Conservation (phyloP, 1,140 invertebrate species). For the Drosophila gunungcola region DNA sequence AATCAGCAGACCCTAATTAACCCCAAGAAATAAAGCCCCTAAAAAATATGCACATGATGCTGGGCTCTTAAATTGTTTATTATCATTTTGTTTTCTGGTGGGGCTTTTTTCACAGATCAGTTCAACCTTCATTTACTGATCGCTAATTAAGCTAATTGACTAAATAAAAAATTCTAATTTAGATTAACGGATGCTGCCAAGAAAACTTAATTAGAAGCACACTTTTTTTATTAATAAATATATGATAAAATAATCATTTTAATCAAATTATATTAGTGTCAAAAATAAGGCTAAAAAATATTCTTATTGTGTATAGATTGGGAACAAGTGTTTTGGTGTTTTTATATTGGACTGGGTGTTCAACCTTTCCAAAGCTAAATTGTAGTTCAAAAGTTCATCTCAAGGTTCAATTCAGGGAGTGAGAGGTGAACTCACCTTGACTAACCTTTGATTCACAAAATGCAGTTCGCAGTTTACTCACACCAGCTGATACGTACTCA, state of each 20-base stretch:
- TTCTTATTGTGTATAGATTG: too few species aligned
- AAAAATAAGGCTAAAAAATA: too few species aligned
- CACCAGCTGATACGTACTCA: slow-evolving; percentile 4
- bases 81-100: background rate
- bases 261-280: background rate
- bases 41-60: slow-evolving; percentile 3
- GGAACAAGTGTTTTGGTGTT: background rate
- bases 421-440: slow-evolving; percentile 38
- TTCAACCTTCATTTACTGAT: slow-evolving; percentile 15
- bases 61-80: background rate
- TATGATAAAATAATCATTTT: too few species aligned
- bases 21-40: slow-evolving; percentile 1
- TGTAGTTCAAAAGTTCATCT: slow-evolving; percentile 3
- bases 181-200: slow-evolving; percentile 4
- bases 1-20: slow-evolving; percentile 28
- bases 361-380: slow-evolving; percentile 8
- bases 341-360: background rate
- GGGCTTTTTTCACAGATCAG: background rate
- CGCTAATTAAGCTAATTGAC: slow-evolving; percentile 31
- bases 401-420: slow-evolving; percentile 1
- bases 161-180: slow-evolving; percentile 9
- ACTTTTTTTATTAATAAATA: slow-evolving; percentile 17
- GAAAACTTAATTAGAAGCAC: slow-evolving; percentile 18
- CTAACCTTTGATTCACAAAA: slow-evolving; percentile 17
- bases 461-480: slow-evolving; percentile 22